Base-by-base conservation (phyloP, 2,888 invertebrate genomes). In the Tipula confusa region DNA sequence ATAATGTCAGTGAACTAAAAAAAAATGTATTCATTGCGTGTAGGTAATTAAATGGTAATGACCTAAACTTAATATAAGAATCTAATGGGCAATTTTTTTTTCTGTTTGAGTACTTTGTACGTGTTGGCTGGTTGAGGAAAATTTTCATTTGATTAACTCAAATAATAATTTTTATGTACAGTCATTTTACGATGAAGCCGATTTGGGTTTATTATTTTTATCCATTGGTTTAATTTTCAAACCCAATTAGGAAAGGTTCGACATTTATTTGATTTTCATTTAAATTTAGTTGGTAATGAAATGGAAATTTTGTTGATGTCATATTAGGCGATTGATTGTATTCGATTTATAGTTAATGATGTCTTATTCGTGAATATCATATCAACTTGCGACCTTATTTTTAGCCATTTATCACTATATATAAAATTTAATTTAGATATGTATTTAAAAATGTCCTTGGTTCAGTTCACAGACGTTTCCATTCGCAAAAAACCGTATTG, bases 261-360 rank as follows among this genome's bases (percentile, higher is more conserved):
- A 33, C 7, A 43, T 64, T 15, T 43, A 43, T 43, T 15, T 43
- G 15, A 43, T 43, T 43, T 43, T 43, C 15, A 43, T 43, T 43
- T 15, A 43, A 43, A 43, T 64, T 64, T 64, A 7, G 64, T 64
- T 64, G 2, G 64, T 64, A 64, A 64, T 64, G n/a, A 64, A 64
- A 64, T 64, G 64, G 64, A 64, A 64, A 64, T 64, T 64, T 24
- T 64, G 64, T 24, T 64, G 64, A 64, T 64, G 64, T 64, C 64
- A 64, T 64, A 24, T 64, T 64, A 7, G 11, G 0, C 9, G 64
- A 24, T 24, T 24, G 64, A 64, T 64, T 64, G 64, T 24, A 64
- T 24, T 64, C 24, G 11, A 2, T 1, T 48, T 48, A 11, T 11
- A n/a, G n/a, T n/a, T 43, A 5, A n/a, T 43, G 13, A 38, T 38